These are phyloP conservation scores for Eupithecia tripunctaria DNA, from an alignment of 2,888 invertebrate genomes.

Conservation along the genomic window DNA sequence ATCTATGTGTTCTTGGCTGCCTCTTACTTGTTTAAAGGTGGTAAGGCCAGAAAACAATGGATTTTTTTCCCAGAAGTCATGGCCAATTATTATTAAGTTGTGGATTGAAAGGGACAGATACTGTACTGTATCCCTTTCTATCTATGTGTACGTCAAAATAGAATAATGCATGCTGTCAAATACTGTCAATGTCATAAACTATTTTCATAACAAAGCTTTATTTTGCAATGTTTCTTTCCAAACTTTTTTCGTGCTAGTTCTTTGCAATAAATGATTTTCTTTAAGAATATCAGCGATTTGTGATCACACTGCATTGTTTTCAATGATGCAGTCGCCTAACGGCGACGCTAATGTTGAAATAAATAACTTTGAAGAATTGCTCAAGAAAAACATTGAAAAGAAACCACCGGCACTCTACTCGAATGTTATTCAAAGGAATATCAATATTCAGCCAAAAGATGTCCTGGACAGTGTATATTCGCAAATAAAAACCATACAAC, in stretches of 20 bases:
- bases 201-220: constrained; percentile 5
- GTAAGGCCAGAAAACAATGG: too few relatives aligned
- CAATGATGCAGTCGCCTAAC: constrained; percentile 3
- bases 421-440: constrained; percentile 30
- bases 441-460: constrained; percentile 53
- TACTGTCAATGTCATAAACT: neutral
- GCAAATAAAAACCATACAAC: constrained; percentile 68
- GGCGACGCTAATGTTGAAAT: constrained; percentile 3
- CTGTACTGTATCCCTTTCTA: too few relatives aligned
- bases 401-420: constrained; percentile 45
- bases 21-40: too few relatives aligned
- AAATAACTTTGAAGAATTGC: constrained; percentile 52
- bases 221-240: neutral
- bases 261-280: neutral
- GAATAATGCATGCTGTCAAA: neutral
- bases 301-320: neutral
- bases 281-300: neutral
- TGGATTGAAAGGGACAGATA: too few relatives aligned
- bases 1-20: too few relatives aligned
- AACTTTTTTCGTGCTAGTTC: neutral
- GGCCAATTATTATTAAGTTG: too few relatives aligned
- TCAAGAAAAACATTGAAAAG: constrained; percentile 49
- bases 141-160: neutral
- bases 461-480: constrained; percentile 60
- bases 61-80: too few relatives aligned